Base-by-base conservation (phyloP, 2,113 vertebrate species). In the Ahaetulla prasina region DNA sequence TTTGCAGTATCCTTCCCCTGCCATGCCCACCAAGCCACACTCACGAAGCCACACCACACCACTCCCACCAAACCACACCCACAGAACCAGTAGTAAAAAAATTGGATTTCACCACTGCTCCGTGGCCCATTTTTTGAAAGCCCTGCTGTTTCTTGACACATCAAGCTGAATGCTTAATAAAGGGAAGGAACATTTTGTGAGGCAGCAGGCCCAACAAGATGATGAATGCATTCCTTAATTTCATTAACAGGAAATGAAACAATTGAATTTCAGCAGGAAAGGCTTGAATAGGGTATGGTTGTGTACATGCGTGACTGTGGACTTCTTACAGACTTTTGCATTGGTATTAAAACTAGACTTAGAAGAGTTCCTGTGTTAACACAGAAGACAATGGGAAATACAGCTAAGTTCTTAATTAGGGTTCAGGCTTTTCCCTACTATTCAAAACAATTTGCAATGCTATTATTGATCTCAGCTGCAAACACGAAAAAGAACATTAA, bases 191-290 rank as follows among this genome's bases (percentile, higher is more conserved):
- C 16, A 3, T 47, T 74, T 43, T 74, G 27, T 45, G 55, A 74
- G 10, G 49, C 74, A 92, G 89, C 55, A 25, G 1, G 30, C 35
- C 57, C 80, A 85, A 92, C 85, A 92, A 45, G 60, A 30, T 90
- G 92, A 90, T 90, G 92, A 90, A 89, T 94, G 87, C 53, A 92
- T 92, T 87, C 87, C 89, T 74, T 22, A 88, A 47, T 54, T 92
- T 92, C 47, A 25, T 57, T 55, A 23, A 52, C 89, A 92, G 25
- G 89, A 95, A 93, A 30, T 8, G 0, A 88, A 47, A 84, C 86
- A 85, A 18, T 84, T 50, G 20, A 55, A 91, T 90, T 94, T 53
- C 22, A 35, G 87, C 45, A 20, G 50, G 74, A 89, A 88, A 14
- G n/a, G 18, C 50, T 88, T 18, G 20, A 23, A 35, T 9, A 43